A percentile compares a stretch with the other conserved stretches of the same genome.
Conservation (phyloP, 2,888 invertebrate genomes). For the Scaptomyza cyrtandrae region DNA sequence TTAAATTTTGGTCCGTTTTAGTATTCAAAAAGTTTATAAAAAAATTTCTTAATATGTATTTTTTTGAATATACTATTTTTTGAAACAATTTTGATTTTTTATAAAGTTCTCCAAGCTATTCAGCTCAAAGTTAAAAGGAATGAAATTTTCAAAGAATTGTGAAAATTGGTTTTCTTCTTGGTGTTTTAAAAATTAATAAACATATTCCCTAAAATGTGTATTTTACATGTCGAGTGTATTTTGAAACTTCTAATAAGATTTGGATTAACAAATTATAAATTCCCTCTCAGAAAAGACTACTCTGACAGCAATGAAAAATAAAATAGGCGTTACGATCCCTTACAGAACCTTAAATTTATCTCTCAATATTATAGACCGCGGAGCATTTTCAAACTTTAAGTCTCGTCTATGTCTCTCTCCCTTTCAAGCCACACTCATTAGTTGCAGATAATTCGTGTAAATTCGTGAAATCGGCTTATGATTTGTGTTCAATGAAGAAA, state of each 20-base stretch:
- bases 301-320: not conserved
- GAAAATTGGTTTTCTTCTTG: no score
- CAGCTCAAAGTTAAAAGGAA: no score
- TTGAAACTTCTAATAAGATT: not conserved
- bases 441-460: slow-evolving; percentile 74
- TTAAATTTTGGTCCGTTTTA: no score
- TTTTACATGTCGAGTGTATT: no score
- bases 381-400: slow-evolving; percentile 6
- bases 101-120: no score
- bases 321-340: not conserved
- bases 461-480: slow-evolving; percentile 81
- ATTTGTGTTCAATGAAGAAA: slow-evolving; percentile 70
- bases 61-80: no score
- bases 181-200: no score
- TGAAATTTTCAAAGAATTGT: no score
- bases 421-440: slow-evolving; percentile 66
- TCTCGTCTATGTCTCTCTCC: not conserved
- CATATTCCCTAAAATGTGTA: no score
- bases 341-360: not conserved
- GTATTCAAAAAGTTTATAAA: no score
- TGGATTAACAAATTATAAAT: not conserved
- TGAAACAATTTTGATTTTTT: no score
- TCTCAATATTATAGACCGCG: not conserved
- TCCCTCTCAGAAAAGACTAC: not conserved
- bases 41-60: no score